phyloP scores from a whole-genome alignment of 2,888 invertebrate species.

The Calameuta idolon region DNA sequence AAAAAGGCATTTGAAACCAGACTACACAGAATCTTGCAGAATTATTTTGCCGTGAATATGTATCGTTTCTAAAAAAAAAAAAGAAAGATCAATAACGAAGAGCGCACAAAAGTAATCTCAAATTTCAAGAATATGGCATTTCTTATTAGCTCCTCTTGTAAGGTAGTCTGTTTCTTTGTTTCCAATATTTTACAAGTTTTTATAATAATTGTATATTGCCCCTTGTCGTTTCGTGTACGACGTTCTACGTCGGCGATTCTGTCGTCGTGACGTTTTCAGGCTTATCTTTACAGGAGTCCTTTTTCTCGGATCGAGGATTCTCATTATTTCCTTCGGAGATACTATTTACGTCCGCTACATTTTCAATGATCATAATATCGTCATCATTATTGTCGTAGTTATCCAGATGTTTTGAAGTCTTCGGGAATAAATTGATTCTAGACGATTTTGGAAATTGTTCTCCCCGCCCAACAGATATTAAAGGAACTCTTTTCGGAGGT shows the following conservation, averaged over 20 bases:
- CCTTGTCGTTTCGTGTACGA: not conserved
- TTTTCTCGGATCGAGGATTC: not conserved
- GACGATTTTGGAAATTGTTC: conserved; percentile 50
- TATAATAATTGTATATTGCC: not conserved
- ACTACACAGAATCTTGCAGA: not conserved
- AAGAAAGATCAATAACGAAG: not conserved
- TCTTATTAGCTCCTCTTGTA: not conserved
- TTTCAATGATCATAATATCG: conserved; percentile 31
- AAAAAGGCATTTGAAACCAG: not conserved
- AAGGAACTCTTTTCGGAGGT: conserved; percentile 51
- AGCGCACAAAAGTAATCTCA: not conserved
- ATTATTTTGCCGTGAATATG: not conserved
- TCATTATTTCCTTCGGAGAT: not conserved
- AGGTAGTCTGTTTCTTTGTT: not conserved
- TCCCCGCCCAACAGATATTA: conserved; percentile 54
- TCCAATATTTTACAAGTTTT: not conserved
- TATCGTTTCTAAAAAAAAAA: not conserved
- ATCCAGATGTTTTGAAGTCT: not conserved
- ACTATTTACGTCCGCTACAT: not conserved
- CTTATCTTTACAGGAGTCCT: not conserved
- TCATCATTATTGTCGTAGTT: conserved; percentile 25
- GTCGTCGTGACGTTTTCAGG: not conserved
- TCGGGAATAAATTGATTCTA: conserved; percentile 26
- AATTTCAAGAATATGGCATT: not conserved
- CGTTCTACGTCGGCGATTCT: not conserved